These are phyloP conservation scores for Gryon sp. DNA, from an alignment of 1,140 invertebrate genomes.

Conservation along the genomic window DNA sequence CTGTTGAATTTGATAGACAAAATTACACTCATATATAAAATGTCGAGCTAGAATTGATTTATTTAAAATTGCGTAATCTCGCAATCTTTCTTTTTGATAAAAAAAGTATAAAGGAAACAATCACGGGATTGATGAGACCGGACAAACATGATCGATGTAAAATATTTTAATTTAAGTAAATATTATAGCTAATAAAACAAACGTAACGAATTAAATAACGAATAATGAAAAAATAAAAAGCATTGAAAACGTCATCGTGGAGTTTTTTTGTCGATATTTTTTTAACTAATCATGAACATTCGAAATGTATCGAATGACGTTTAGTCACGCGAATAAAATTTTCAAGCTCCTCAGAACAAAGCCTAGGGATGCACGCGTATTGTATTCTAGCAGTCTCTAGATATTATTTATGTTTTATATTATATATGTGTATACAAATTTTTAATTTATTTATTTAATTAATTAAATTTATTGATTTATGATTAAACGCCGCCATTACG, in stretches of 20 bases:
- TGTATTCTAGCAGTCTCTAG: conserved; percentile 74
- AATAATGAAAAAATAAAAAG: conserved; percentile 56
- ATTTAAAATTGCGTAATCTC: conserved; percentile 32
- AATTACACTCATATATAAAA: conserved; percentile 43
- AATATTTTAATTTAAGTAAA: conserved; percentile 64
- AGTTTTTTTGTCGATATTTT: conserved; percentile 46
- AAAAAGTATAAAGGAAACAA: conserved; percentile 47
- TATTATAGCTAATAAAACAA: conserved; percentile 67
- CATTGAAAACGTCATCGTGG: conserved; percentile 62
- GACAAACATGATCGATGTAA: conserved; percentile 64
- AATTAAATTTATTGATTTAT: conserved; percentile 79
- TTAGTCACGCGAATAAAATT: conserved; percentile 58
- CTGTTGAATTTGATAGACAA: conserved; percentile 56
- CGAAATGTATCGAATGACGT: conserved; percentile 55
- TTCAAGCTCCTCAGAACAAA: conserved; percentile 53
- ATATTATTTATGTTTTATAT: conserved; percentile 79
- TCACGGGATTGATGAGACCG: conserved; percentile 65
- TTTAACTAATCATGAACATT: conserved; percentile 41
- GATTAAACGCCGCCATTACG: conserved; percentile 77
- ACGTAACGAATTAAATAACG: conserved; percentile 61
- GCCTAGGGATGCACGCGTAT: conserved; percentile 63
- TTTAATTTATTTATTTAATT: conserved; percentile 80
- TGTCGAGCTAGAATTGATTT: conserved; percentile 43
- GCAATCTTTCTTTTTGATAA: conserved; percentile 38
- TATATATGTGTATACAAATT: conserved; percentile 77